phyloP scores from a whole-genome alignment of 2,797 vertebrate species.

The Benthosema pterotum region DNA sequence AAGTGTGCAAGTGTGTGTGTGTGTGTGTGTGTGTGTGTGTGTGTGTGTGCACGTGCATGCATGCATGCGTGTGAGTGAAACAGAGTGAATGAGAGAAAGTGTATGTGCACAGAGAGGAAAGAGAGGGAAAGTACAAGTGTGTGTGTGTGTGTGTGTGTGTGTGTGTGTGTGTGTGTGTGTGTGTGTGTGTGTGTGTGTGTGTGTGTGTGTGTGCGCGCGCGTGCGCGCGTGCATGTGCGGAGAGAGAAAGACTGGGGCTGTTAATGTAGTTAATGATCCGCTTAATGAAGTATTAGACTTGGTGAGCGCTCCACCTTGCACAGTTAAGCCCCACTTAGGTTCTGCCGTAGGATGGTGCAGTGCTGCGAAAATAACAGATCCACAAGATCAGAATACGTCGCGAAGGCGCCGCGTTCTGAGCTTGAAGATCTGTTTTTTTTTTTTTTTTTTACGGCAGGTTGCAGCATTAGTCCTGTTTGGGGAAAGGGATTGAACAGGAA shows the following conservation, averaged over 20 bases:
- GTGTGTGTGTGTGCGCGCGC: slow-evolving; percentile 3
- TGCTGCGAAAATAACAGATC: too few species aligned
- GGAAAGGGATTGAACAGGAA: slow-evolving; percentile 45
- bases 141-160: slow-evolving; percentile 2
- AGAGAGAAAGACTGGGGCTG: slow-evolving; percentile 11
- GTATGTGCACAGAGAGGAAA: too few species aligned
- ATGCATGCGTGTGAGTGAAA: too few species aligned
- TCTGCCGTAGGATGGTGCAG: too few species aligned
- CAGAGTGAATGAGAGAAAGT: too few species aligned
- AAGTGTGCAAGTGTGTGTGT: too few species aligned
- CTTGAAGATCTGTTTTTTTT: too few species aligned
- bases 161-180: not conserved
- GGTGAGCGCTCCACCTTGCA: slow-evolving; percentile 53
- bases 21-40: too few species aligned
- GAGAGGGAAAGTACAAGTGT: not conserved
- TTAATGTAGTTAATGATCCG: slow-evolving; percentile 42
- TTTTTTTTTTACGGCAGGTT: too few species aligned
- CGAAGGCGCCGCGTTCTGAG: too few species aligned
- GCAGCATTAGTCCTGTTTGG: slow-evolving; percentile 18
- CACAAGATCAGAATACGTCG: too few species aligned
- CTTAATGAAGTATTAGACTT: slow-evolving; percentile 37
- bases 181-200: not conserved
- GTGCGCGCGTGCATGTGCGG: slow-evolving; percentile 6
- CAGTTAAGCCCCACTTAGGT: slow-evolving; percentile 18
- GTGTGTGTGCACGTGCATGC: too few species aligned